Evolutionary conservation across 2,888 invertebrate genomes (phyloP).

Genomic region (Drosophila atripex): DNA sequence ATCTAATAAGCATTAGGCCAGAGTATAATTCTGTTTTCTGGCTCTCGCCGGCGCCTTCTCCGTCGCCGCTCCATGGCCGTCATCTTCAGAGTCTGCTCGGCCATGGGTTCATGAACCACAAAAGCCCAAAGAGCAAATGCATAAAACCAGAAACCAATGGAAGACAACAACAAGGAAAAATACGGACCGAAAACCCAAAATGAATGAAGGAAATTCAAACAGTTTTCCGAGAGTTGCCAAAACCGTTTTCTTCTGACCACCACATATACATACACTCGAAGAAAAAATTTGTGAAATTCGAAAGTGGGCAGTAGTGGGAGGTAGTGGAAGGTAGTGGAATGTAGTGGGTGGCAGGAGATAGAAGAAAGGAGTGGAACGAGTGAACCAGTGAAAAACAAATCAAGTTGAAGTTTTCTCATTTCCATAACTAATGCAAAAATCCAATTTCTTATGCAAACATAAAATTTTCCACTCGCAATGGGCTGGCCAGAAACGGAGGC

Average conservation of each 20-base stretch:
- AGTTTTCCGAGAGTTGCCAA: conserved; percentile 65
- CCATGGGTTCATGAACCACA: conserved; percentile 48
- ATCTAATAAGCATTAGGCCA: conserved; percentile 76
- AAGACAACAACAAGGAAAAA: conserved; percentile 48
- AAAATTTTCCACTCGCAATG: conserved; percentile 80
- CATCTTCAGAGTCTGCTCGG: not conserved
- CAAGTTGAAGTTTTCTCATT: conserved; percentile 81
- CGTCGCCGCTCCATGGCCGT: not conserved
- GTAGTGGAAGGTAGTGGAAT: not conserved
- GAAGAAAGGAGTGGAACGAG: conserved; percentile 17
- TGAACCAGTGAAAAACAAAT: conserved; percentile 70
- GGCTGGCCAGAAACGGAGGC: conserved; percentile 19
- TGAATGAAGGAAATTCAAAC: conserved; percentile 55
- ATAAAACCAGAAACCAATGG: conserved; percentile 63
- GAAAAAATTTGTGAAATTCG: conserved; percentile 17
- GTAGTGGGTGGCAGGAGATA: not conserved
- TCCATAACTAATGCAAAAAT: conserved; percentile 83
- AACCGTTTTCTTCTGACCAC: conserved; percentile 65
- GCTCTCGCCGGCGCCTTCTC: conserved; percentile 11
- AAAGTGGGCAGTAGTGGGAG: not conserved
- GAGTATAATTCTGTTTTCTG: conserved; percentile 26
- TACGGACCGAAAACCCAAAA: conserved; percentile 17
- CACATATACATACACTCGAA: conserved; percentile 4
- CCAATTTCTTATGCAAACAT: conserved; percentile 83
- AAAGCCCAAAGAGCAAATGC: conserved; percentile 38